These are phyloP conservation scores for Paradoxurus hermaphroditus DNA, from an alignment of 2,113 vertebrate genomes.

Conservation along the genomic window DNA sequence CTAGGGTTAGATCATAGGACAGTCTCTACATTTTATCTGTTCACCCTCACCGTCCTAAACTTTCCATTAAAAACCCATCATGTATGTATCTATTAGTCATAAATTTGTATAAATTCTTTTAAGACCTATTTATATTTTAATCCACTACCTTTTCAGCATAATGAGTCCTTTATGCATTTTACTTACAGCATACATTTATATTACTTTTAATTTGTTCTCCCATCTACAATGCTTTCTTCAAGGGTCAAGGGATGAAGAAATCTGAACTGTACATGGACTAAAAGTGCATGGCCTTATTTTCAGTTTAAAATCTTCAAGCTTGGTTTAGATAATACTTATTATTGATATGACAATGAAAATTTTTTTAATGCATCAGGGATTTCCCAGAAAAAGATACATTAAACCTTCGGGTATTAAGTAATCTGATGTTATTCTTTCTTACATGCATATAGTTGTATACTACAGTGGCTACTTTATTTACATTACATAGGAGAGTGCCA, in stretches of 20 bases:
- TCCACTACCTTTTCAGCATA: conserved; percentile 19
- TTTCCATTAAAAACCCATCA: conserved; percentile 27
- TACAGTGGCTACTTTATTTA: conserved; percentile 65
- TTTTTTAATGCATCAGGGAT: conserved; percentile 49
- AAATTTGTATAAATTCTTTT: conserved; percentile 45
- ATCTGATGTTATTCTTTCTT: conserved; percentile 65
- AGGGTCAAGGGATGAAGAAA: conserved; percentile 43
- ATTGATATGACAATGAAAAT: conserved; percentile 26
- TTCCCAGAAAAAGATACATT: conserved; percentile 73
- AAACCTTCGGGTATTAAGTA: conserved; percentile 56
- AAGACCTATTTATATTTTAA: conserved; percentile 39
- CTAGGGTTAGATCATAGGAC: not conserved
- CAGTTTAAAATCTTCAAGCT: conserved; percentile 43
- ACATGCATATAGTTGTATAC: conserved; percentile 27
- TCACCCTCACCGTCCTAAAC: not conserved
- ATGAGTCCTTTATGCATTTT: conserved; percentile 21
- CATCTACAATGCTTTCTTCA: conserved; percentile 41
- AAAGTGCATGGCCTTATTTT: conserved; percentile 39
- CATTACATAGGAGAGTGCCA: conserved; percentile 64
- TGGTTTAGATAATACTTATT: conserved; percentile 53
- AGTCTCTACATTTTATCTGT: not conserved
- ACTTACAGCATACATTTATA: not conserved
- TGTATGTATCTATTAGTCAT: conserved; percentile 23
- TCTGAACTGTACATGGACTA: not conserved
- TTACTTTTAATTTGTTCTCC: conserved; percentile 37